Evolutionary conservation across 2,113 vertebrate species (phyloP).

Genomic region (Lampris incognitus): DNA sequence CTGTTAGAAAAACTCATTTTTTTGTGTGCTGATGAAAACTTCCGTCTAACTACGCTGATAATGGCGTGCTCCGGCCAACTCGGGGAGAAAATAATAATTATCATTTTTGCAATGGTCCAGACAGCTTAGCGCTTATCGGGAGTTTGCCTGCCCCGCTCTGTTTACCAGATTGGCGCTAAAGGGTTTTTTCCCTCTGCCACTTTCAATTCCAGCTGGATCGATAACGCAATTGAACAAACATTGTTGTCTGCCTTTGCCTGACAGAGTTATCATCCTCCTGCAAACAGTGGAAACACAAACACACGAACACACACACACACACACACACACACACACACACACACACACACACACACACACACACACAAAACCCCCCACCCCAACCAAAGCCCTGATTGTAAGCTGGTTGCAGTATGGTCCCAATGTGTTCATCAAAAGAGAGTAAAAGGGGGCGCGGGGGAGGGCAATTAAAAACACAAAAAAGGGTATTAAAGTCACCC

Average conservation of each 20-base stretch:
- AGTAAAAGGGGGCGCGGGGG: slow-evolving; percentile 48
- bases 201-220: slow-evolving; percentile 70
- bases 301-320: slow-evolving; percentile 40
- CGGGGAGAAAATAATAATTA: slow-evolving; percentile 54
- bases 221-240: slow-evolving; percentile 71
- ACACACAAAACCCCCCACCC: slow-evolving; percentile 14
- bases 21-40: slow-evolving; percentile 49
- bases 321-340: too few species aligned
- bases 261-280: slow-evolving; percentile 64
- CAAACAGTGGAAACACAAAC: slow-evolving; percentile 54
- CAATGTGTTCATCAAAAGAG: slow-evolving; percentile 80
- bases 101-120: slow-evolving; percentile 56
- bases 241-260: slow-evolving; percentile 57
- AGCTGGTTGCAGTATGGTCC: slow-evolving; percentile 75
- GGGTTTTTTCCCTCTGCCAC: slow-evolving; percentile 56
- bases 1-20: slow-evolving; percentile 49
- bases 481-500: slow-evolving; percentile 81
- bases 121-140: slow-evolving; percentile 68
- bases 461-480: slow-evolving; percentile 84
- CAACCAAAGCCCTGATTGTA: slow-evolving; percentile 64
- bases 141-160: slow-evolving; percentile 64
- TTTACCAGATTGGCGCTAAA: slow-evolving; percentile 68
- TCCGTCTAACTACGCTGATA: slow-evolving; percentile 47
- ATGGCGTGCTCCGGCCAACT: slow-evolving; percentile 40
- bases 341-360: slow-evolving; percentile 6